Evolutionary conservation across 1,140 invertebrate genomes (phyloP).

Genomic region (Leptonema lineaticorne): DNA sequence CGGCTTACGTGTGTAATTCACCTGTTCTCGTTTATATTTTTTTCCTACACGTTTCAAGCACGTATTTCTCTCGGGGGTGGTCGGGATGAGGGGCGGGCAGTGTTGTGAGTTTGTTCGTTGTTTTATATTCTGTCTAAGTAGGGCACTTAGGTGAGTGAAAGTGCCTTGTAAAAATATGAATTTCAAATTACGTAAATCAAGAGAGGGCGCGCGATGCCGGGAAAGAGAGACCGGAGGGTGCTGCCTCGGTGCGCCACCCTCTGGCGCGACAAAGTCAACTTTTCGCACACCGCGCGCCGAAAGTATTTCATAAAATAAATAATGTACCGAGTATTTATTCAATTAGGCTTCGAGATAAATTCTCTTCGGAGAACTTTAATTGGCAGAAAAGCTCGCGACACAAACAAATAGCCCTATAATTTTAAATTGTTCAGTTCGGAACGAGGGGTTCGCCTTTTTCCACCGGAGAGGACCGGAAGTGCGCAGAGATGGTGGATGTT

Average conservation of each 20-base stretch:
- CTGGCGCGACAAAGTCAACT: background rate
- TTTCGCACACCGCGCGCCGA: background rate
- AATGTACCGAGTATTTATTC: conserved; percentile 28
- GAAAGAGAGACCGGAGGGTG: background rate
- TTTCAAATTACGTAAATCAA: background rate
- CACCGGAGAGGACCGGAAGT: no score
- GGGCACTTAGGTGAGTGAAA: no score
- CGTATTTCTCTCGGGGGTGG: no score
- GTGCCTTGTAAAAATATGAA: background rate
- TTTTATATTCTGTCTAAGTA: no score
- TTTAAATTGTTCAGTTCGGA: conserved; percentile 25
- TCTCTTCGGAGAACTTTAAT: conserved; percentile 26
- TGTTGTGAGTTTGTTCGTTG: no score
- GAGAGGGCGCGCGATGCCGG: background rate
- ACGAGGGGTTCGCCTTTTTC: no score
- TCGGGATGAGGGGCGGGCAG: no score
- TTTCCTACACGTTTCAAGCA: no score
- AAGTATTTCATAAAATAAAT: conserved; percentile 15
- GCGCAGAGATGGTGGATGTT: background rate
- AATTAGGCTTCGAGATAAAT: conserved; percentile 31
- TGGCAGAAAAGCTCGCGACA: conserved; percentile 31
- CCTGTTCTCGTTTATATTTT: no score
- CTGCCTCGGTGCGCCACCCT: background rate
- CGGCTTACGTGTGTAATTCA: no score
- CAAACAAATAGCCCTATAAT: conserved; percentile 32